Evolutionary conservation across 2,113 vertebrate genomes (phyloP).

Genomic region (Calypte anna): DNA sequence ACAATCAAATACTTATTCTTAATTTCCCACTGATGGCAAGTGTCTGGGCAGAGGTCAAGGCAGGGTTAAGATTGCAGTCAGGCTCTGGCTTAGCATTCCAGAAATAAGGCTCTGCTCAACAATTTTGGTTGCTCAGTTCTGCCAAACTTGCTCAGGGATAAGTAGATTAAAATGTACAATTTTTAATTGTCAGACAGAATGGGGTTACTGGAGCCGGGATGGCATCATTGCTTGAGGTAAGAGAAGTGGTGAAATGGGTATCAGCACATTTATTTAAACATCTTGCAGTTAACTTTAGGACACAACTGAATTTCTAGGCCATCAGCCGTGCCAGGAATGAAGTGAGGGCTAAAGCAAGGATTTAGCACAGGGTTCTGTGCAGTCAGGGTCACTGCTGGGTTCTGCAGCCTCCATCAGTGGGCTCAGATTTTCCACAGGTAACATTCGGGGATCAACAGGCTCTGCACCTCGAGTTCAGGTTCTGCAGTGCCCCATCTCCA

Average conservation of each 20-base stretch:
- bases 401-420: not conserved
- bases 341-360: not conserved
- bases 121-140: conserved; percentile 47
- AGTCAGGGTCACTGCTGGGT: not conserved
- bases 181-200: conserved; percentile 74
- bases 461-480: not conserved
- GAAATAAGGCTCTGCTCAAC: conserved; percentile 14
- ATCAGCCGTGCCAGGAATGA: not conserved
- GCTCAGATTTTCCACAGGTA: not conserved
- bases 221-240: conserved; percentile 65
- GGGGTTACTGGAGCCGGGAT: conserved; percentile 53
- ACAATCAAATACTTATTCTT: conserved; percentile 42
- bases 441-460: not conserved
- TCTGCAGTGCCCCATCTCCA: not conserved
- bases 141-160: conserved; percentile 65
- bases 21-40: conserved; percentile 20
- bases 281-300: conserved; percentile 48
- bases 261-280: conserved; percentile 67
- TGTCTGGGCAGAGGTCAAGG: conserved; percentile 30
- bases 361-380: not conserved
- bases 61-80: conserved; percentile 45
- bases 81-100: conserved; percentile 24
- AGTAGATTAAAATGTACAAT: conserved; percentile 70
- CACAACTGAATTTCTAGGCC: conserved; percentile 26
- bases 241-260: conserved; percentile 61